Percentiles rank a stretch among this genome's conserved stretches.
Conservation (phyloP, 2,113 vertebrate genomes). For the Macroglossus sobrinus region DNA sequence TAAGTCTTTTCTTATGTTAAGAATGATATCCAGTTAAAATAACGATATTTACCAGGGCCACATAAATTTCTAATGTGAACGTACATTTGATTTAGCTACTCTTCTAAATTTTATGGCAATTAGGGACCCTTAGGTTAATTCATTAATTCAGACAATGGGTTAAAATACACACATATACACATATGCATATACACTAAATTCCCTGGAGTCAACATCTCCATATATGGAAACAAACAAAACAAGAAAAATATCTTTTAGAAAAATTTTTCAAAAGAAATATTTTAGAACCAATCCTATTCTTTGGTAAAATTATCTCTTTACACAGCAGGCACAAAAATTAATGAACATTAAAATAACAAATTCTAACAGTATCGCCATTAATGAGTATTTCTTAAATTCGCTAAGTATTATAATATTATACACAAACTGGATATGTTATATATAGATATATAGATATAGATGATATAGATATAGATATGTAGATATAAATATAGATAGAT, state of each 20-base stretch:
- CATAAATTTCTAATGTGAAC: conserved; percentile 72
- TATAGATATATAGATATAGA: background rate
- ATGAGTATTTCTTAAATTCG: background rate
- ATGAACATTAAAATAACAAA: background rate
- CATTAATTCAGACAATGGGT: conserved; percentile 36
- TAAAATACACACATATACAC: conserved; percentile 11
- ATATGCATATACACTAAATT: background rate
- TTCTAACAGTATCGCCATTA: background rate
- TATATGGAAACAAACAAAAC: background rate
- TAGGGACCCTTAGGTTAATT: conserved; percentile 51
- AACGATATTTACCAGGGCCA: conserved; percentile 62
- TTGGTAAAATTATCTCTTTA: background rate
- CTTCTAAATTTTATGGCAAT: conserved; percentile 66
- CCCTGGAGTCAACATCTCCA: background rate
- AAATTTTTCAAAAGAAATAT: background rate
- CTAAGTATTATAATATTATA: conserved; percentile 24
- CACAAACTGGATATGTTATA: background rate
- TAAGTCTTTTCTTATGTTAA: conserved; percentile 70
- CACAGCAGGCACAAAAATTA: background rate
- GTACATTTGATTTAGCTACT: conserved; percentile 74
- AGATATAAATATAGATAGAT: background rate
- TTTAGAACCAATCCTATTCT: background rate
- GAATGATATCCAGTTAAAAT: conserved; percentile 70
- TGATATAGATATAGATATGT: background rate
- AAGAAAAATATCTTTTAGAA: background rate